Evolutionary conservation across 1,140 invertebrate species (phyloP), one percentile per base, ranked within the genome.

Genomic region (Euglossa dilemma): DNA sequence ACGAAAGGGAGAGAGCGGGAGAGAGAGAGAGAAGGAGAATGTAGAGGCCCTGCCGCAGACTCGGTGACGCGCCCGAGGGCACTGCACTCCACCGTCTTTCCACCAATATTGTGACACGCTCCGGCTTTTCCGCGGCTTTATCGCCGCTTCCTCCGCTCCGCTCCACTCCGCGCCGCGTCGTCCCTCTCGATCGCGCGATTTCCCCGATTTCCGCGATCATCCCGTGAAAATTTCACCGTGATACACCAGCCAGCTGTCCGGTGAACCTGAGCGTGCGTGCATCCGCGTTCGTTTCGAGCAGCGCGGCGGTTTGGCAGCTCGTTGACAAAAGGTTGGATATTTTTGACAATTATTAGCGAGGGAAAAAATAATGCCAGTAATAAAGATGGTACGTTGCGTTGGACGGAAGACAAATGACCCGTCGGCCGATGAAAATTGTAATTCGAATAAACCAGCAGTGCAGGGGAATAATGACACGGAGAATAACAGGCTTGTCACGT

Each of bases 31-130:
- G 54, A n/a, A 23, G 16, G 72, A 43, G 66, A 63, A 63, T 36
- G 69, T 72, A 75, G 28, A 72, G 23, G 74, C 66, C 57, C 45
- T 61, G 75, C 43, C 66, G 70, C 54, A 85, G 67, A 75, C 70
- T 69, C 70, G 78, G 20, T 87, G 73, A 83, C 75, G 74, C 59
- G 78, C 78, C 87, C 61, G 88, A 85, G 89, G 89, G 83, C 88
- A 89, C 83, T 90, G 89, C 86, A 90, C 89, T 87, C 80, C 80
- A 70, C 66, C 80, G 43, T 76, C 72, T 76, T 81, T 81, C 72
- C 52, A 75, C 72, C 80, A 76, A 76, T 75, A 75, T 81, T 75
- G 72, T 75, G 57, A 81, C 80, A 76, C 52, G 43, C 61, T 57
- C 61, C 57, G 70, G 70, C 57, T 80, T 80, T 73, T 45, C 56